These are phyloP conservation scores for Anas bahamensis DNA, from an alignment of 2,797 vertebrate genomes.

Conservation along the genomic window DNA sequence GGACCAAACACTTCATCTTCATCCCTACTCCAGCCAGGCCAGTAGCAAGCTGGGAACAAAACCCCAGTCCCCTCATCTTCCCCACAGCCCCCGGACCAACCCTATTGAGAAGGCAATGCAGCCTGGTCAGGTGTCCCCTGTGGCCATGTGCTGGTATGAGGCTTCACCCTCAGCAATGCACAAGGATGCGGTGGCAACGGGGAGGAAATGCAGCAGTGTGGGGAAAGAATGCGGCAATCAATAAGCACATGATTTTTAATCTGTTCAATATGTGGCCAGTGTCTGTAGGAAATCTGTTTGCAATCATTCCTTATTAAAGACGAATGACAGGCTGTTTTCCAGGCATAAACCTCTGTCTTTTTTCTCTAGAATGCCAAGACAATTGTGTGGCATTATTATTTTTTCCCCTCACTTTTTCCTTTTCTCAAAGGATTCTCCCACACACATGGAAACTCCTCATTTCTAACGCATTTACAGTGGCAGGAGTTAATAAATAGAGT, in stretches of 20 bases:
- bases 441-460: conserved; percentile 35
- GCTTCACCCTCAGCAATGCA: fast-evolving
- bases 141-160: fast-evolving
- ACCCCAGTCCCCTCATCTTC: background rate
- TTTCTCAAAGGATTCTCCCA: conserved; percentile 27
- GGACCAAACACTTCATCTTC: background rate
- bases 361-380: background rate
- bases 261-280: background rate
- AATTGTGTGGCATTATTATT: background rate
- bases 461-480: background rate
- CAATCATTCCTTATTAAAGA: background rate
- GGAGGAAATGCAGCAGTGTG: background rate
- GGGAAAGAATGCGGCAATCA: background rate
- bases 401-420: background rate
- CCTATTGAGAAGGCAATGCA: background rate
- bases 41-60: background rate
- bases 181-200: background rate
- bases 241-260: background rate
- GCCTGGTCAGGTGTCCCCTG: background rate
- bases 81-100: background rate
- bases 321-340: conserved; percentile 33
- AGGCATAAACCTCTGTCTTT: background rate
- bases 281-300: conserved; percentile 54
- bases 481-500: conserved; percentile 40
- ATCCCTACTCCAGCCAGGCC: background rate